Conservation (phyloP, 2,888 invertebrate species). For the Drosophila fungiperda region DNA sequence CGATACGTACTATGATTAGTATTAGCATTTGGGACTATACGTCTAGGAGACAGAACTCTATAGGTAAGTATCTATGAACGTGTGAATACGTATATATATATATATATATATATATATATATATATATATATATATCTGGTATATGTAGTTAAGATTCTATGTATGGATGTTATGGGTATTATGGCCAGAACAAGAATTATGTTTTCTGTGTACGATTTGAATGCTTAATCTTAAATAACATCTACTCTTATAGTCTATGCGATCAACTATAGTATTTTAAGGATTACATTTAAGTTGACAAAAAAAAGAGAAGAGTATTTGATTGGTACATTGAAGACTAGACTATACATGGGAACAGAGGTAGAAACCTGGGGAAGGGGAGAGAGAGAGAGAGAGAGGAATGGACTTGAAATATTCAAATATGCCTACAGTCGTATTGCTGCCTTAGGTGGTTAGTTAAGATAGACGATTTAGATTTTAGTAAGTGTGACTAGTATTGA, state of each 20-base stretch:
- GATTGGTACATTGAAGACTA: constrained; percentile 72
- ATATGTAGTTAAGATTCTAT: constrained; percentile 9
- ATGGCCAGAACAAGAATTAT: constrained; percentile 14
- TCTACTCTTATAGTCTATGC: constrained; percentile 63
- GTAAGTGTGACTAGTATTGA: constrained; percentile 75
- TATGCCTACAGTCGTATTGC: constrained; percentile 25
- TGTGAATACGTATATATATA: constrained; percentile 12
- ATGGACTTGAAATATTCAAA: constrained; percentile 3
- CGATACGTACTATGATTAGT: constrained; percentile 48
- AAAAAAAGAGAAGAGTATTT: constrained; percentile 44
- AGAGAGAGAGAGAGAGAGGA: not conserved
- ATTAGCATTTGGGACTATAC: constrained; percentile 46
- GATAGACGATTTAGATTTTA: constrained; percentile 27
- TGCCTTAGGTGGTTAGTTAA: constrained; percentile 65
- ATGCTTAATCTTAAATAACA: constrained; percentile 55
- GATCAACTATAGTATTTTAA: constrained; percentile 51
- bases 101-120: not conserved
- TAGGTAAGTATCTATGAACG: constrained; percentile 21
- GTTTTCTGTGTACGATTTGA: constrained; percentile 7
- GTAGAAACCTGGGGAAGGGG: not conserved
- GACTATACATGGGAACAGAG: constrained; percentile 53
- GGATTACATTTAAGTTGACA: constrained; percentile 28
- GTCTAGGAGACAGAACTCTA: constrained; percentile 27
- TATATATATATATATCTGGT: constrained; percentile 1
- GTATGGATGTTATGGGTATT: constrained; percentile 8